Conservation (phyloP, 1,140 invertebrate genomes). For the Melanaphis sacchari region DNA sequence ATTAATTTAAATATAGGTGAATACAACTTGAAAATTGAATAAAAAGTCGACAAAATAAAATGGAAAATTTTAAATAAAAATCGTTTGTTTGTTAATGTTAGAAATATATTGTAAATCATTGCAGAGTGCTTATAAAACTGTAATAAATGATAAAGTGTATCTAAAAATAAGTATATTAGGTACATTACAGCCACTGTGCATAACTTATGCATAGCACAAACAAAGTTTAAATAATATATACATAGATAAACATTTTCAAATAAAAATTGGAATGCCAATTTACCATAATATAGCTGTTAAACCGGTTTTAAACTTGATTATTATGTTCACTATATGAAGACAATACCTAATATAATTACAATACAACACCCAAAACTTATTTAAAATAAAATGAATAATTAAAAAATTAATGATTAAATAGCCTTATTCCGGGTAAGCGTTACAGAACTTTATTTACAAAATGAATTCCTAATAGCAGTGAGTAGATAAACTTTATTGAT, state of each 20-base stretch:
- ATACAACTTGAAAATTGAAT: not conserved
- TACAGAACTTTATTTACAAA: not conserved
- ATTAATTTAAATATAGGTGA: not conserved
- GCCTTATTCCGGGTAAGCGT: not conserved
- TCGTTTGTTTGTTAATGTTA: not conserved
- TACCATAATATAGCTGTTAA: conserved; percentile 2
- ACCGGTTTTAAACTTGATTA: not conserved
- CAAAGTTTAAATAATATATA: not conserved
- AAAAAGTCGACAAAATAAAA: not conserved
- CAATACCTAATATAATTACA: too few relatives aligned
- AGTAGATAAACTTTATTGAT: not conserved
- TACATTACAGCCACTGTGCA: not conserved
- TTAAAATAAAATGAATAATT: conserved; percentile 13
- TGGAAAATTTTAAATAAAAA: not conserved
- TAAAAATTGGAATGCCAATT: not conserved
- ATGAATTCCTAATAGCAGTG: not conserved
- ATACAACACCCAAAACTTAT: too few relatives aligned
- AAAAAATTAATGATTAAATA: not conserved
- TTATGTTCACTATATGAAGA: not conserved
- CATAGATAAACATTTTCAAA: not conserved
- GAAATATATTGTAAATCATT: not conserved
- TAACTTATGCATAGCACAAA: not conserved
- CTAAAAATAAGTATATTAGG: not conserved
- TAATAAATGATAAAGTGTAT: not conserved
- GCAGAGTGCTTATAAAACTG: not conserved